Conservation (phyloP, 2,113 vertebrate species). For the Neogale vison region DNA sequence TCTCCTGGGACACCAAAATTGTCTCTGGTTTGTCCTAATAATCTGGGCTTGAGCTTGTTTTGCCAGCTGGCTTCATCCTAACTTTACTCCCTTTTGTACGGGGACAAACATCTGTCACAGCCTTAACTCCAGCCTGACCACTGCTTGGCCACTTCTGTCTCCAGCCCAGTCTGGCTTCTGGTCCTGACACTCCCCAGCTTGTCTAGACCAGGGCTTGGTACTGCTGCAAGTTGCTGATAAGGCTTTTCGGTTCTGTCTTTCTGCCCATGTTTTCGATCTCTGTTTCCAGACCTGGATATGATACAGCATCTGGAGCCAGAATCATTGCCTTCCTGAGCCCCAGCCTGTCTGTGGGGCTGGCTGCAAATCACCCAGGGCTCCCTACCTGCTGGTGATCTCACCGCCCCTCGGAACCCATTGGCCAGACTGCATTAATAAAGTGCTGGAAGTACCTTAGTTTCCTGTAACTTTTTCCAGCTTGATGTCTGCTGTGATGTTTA, state of each 20-base stretch:
- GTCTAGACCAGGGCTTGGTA: background rate
- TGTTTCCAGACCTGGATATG: background rate
- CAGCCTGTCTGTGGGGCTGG: background rate
- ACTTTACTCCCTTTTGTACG: background rate
- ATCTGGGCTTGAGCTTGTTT: background rate
- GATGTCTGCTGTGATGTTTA: slow-evolving; percentile 66
- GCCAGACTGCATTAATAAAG: slow-evolving; percentile 32
- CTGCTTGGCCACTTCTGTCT: background rate
- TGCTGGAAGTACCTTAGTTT: background rate
- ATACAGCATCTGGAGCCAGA: background rate
- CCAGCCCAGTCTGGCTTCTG: background rate
- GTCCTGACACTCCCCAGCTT: background rate
- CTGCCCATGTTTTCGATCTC: background rate
- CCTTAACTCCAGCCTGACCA: background rate
- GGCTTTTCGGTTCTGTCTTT: background rate
- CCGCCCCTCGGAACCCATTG: background rate
- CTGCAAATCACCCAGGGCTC: background rate
- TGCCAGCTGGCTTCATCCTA: background rate
- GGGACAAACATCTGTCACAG: background rate
- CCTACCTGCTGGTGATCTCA: background rate
- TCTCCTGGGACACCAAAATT: background rate
- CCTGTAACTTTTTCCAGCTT: slow-evolving; percentile 51
- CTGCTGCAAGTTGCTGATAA: background rate
- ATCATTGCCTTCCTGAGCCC: background rate
- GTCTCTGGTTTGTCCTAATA: background rate